Evolutionary conservation across 2,888 invertebrate species (phyloP).

Genomic region (Herminia tarsipennalis): DNA sequence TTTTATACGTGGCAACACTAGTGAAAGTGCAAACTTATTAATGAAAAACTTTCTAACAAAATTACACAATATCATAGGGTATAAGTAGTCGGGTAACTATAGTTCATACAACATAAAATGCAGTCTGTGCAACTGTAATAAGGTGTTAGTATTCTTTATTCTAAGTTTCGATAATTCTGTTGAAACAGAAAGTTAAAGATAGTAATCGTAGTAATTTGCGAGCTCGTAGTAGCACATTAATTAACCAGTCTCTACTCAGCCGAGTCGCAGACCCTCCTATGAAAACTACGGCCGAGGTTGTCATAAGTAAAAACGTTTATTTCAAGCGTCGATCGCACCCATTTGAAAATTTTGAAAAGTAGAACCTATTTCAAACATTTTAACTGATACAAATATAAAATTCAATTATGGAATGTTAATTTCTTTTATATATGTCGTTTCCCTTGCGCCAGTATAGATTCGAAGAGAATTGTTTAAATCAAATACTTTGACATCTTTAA

Average conservation of each 20-base stretch:
- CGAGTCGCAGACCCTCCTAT: slow-evolving; percentile 9
- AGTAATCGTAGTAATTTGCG: slow-evolving; percentile 26
- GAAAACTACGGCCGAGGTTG: slow-evolving; percentile 11
- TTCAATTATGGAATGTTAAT: neutral
- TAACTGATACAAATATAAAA: neutral
- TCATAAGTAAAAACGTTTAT: slow-evolving; percentile 4
- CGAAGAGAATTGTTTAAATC: no score
- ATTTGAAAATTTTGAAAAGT: slow-evolving; percentile 3
- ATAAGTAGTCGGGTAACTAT: slow-evolving; percentile 1
- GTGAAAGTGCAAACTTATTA: slow-evolving; percentile 48
- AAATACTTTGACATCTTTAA: no score
- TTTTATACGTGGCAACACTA: slow-evolving; percentile 25
- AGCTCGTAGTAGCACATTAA: slow-evolving; percentile 24
- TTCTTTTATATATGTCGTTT: no score
- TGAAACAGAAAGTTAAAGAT: slow-evolving; percentile 35
- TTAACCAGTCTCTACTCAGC: slow-evolving; percentile 12
- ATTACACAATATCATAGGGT: slow-evolving; percentile 29
- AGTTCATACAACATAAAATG: slow-evolving; percentile 17
- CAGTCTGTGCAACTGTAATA: slow-evolving; percentile 21
- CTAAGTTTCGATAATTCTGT: slow-evolving; percentile 18
- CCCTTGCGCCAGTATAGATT: no score
- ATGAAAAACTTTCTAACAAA: slow-evolving; percentile 49
- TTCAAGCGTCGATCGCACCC: slow-evolving; percentile 1
- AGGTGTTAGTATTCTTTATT: slow-evolving; percentile 22
- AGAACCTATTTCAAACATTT: neutral